These are phyloP conservation scores for Umimayanthus chanpuru DNA, from an alignment of 92 coral and sea anemone species.

Conservation along the genomic window DNA sequence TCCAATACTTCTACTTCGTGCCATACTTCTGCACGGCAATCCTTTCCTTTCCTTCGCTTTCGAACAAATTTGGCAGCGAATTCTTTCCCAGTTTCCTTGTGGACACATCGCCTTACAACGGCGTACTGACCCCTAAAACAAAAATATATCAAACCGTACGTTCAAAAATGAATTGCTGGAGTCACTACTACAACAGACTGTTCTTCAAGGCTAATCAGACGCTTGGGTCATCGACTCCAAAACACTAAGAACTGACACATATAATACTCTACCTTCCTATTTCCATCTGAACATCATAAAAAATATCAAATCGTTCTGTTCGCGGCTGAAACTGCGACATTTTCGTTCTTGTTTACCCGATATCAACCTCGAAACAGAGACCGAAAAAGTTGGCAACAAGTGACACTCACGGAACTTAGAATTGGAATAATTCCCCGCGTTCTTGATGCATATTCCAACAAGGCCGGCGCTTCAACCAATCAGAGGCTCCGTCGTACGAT, in stretches of 20 bases:
- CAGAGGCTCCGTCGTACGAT: not conserved
- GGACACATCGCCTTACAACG: slow-evolving; percentile 74
- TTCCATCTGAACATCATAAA: slow-evolving; percentile 79
- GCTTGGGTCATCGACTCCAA: not conserved
- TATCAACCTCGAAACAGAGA: slow-evolving; percentile 4
- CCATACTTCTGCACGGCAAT: slow-evolving; percentile 89
- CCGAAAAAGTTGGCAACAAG: not conserved
- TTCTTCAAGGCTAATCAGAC: not conserved
- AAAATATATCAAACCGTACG: not conserved
- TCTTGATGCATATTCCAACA: slow-evolving; percentile 52
- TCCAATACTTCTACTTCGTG: slow-evolving; percentile 88
- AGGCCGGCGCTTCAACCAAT: slow-evolving; percentile 6
- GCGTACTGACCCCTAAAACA: slow-evolving; percentile 82
- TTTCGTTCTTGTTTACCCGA: not conserved
- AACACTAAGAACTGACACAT: slow-evolving; percentile 18
- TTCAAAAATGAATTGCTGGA: not conserved
- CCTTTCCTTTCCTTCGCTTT: slow-evolving; percentile 88
- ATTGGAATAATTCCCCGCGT: slow-evolving; percentile 51
- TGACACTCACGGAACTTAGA: slow-evolving; percentile 28
- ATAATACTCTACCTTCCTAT: slow-evolving; percentile 71
- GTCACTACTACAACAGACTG: not conserved
- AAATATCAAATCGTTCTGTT: slow-evolving; percentile 76
- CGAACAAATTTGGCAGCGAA: slow-evolving; percentile 90
- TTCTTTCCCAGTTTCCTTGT: slow-evolving; percentile 73
- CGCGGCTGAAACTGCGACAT: slow-evolving; percentile 67